phyloP scores from a whole-genome alignment of 2,888 invertebrate species.

The Drosophila prolongata region DNA sequence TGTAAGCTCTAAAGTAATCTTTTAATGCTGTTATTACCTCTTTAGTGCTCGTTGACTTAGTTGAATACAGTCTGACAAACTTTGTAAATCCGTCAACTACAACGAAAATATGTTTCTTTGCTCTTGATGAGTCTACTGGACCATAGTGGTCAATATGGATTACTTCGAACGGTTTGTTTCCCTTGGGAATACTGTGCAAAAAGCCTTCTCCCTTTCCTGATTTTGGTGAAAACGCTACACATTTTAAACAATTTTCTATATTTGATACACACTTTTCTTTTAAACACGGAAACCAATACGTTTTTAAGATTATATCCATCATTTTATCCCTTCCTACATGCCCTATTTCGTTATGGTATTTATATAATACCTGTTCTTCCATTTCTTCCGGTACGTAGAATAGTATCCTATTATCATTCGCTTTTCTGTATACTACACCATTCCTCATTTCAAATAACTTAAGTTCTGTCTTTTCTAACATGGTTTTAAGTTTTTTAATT shows the following conservation, averaged over 20 bases:
- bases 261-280: not conserved
- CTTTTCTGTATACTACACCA: no score
- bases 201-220: not conserved
- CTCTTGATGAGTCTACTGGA: not conserved
- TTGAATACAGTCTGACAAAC: not conserved
- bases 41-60: not conserved
- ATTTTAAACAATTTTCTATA: constrained; percentile 1
- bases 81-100: not conserved
- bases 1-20: not conserved
- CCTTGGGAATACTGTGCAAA: not conserved
- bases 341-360: not conserved
- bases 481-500: no score
- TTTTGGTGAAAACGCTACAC: no score
- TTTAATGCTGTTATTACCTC: not conserved
- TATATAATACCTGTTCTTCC: constrained; percentile 1
- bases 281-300: not conserved
- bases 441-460: no score
- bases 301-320: not conserved
- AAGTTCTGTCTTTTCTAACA: no score
- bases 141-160: not conserved
- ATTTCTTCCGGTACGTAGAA: no score
- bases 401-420: no score
- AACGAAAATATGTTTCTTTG: not conserved
- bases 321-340: not conserved
- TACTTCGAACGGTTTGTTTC: not conserved